phyloP scores from a whole-genome alignment of 2,797 vertebrate species.

The Salarias fasciatus region DNA sequence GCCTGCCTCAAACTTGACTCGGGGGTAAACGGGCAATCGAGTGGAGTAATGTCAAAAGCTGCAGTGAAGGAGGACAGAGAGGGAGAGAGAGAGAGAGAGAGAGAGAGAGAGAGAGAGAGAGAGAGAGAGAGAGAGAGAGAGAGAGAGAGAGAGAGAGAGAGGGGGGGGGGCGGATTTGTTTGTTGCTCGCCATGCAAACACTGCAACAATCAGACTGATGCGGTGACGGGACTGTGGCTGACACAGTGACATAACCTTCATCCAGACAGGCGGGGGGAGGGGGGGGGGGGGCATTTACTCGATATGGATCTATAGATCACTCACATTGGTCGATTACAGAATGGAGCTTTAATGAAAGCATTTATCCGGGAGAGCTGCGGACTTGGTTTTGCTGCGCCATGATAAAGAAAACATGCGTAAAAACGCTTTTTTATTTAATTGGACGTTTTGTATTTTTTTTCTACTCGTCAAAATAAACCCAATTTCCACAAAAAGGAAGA shows the following conservation, averaged over 20 bases:
- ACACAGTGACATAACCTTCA: slow-evolving; percentile 47
- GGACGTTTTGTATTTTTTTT: too few species aligned
- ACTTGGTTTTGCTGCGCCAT: too few species aligned
- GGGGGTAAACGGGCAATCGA: slow-evolving; percentile 72
- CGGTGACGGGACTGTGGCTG: slow-evolving; percentile 47
- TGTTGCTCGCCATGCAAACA: slow-evolving; percentile 46
- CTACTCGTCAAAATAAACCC: too few species aligned
- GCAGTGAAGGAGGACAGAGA: slow-evolving; percentile 51
- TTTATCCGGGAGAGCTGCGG: slow-evolving; percentile 21
- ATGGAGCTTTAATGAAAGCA: slow-evolving; percentile 46
- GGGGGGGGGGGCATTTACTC: background rate
- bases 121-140: slow-evolving; percentile 8
- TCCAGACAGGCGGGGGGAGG: background rate
- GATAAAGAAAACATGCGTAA: too few species aligned
- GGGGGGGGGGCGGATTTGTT: slow-evolving; percentile 11
- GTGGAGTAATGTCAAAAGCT: slow-evolving; percentile 76
- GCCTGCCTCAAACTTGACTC: slow-evolving; percentile 72
- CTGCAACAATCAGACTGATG: slow-evolving; percentile 52
- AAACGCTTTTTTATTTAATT: too few species aligned
- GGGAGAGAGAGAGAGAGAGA: slow-evolving; percentile 10
- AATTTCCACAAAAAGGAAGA: too few species aligned
- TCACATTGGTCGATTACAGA: slow-evolving; percentile 45
- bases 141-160: slow-evolving; percentile 2
- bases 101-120: slow-evolving; percentile 1
- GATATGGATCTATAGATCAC: slow-evolving; percentile 55